Evolutionary conservation across 1,140 invertebrate genomes (phyloP), one percentile per base, ranked within the genome.

Genomic region (Anagrus nilaparvatae): DNA sequence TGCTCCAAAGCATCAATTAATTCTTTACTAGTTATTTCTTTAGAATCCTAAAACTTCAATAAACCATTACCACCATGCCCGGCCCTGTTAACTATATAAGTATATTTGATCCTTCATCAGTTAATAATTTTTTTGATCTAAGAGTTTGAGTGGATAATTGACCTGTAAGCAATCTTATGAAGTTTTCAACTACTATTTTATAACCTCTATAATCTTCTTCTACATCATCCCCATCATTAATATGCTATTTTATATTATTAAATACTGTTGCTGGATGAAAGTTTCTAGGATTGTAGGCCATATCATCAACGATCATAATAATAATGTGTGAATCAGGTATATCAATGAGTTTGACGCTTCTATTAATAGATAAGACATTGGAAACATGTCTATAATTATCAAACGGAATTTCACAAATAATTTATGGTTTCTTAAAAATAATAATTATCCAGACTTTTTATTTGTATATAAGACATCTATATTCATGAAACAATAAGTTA

Each of bases 181-280:
- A 97, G 63, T 97, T 99, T 70, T 99, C 95, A 2, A 98, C 96
- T 5, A 96, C 97, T 60, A 88, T 89, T 69, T 98, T 94, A 71
- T 97, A 97, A 12, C 94, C 95, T 53, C 95, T 77, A 61, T 99
- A 99, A 65, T 99, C 97, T 0, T 99, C 96, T 75, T 99, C 96
- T 10, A 99, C 93, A 75, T 99, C 96, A 71, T 98, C 91, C 31
- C 94, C 94, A 68, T 98, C 93, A 72, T 99, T 97, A 29, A 97
- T 96, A 58, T 96, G 87, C 61, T 97, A 88, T 65, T 97, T 88
- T 34, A 89, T 90, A 71, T 97, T 97, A 59, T 98, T 98, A 58
- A 94, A 99, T 5, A 99, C 93, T 4, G 92, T 94, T 0, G 90
- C 96, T n/a, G 97, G 95, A 18, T 88, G 73, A 4, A 96, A 95